phyloP scores from a whole-genome alignment of 2,888 invertebrate species.

The Drosophila hamatofila region DNA sequence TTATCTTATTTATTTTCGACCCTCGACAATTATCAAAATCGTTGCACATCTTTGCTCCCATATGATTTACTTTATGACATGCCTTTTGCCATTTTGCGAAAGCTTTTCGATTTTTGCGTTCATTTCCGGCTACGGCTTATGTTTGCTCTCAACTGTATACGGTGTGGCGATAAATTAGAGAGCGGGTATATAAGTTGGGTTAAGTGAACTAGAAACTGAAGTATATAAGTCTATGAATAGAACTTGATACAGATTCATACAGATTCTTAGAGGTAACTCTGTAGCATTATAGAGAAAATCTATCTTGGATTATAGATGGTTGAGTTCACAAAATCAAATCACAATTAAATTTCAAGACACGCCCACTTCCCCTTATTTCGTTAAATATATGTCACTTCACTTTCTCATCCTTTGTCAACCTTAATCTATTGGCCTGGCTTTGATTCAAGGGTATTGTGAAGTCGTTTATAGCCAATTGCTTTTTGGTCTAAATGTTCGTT shows the following conservation, averaged over 20 bases:
- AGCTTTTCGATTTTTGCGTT: slow-evolving; percentile 44
- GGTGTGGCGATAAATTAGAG: not conserved
- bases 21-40: slow-evolving; percentile 62
- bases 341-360: too few relatives aligned
- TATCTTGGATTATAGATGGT: too few relatives aligned
- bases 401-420: too few relatives aligned
- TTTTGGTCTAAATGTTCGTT: slow-evolving; percentile 25
- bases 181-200: not conserved
- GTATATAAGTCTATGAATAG: not conserved
- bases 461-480: slow-evolving; percentile 3
- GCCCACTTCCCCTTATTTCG: too few relatives aligned
- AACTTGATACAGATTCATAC: not conserved
- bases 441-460: not conserved
- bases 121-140: slow-evolving; percentile 25
- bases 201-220: too few relatives aligned
- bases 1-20: slow-evolving; percentile 11
- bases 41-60: slow-evolving; percentile 26
- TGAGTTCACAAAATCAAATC: too few relatives aligned
- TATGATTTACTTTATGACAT: slow-evolving; percentile 59
- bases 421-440: not conserved
- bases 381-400: too few relatives aligned
- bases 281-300: too few relatives aligned
- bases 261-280: too few relatives aligned
- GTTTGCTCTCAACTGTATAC: not conserved
- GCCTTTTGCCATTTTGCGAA: slow-evolving; percentile 39